phyloP scores from a whole-genome alignment of 2,888 invertebrate species.

The Temnothorax rugatulus region DNA sequence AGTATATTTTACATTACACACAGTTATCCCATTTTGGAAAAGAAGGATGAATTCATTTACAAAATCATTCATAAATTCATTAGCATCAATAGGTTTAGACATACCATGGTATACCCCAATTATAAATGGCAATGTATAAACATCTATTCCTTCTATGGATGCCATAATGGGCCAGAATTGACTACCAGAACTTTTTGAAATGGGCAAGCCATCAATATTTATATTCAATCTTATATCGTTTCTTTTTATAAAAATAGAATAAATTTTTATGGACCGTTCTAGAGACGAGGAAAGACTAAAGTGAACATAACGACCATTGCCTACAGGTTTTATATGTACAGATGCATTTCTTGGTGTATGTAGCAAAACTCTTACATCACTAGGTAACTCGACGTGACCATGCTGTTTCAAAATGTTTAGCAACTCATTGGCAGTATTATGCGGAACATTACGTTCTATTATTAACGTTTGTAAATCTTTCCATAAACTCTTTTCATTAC shows the following conservation, averaged over 20 bases:
- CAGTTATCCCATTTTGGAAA: too few relatives aligned
- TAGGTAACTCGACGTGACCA: constrained; percentile 12
- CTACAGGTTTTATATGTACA: background rate
- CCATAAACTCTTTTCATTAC: background rate
- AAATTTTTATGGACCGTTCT: background rate
- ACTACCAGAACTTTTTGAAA: background rate
- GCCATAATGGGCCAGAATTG: constrained; percentile 11
- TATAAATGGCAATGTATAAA: too few relatives aligned
- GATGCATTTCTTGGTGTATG: background rate
- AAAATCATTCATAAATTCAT: too few relatives aligned
- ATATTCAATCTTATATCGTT: background rate
- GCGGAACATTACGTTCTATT: constrained; percentile 6
- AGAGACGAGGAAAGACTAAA: background rate
- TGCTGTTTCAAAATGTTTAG: constrained; percentile 1
- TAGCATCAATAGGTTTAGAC: too few relatives aligned
- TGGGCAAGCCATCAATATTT: background rate
- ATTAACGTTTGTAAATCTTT: constrained; percentile 19
- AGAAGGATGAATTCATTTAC: too few relatives aligned
- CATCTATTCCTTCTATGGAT: background rate
- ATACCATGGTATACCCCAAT: too few relatives aligned
- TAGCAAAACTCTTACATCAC: background rate
- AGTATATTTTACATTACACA: too few relatives aligned
- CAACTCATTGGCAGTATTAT: constrained; percentile 16
- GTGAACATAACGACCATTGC: background rate
- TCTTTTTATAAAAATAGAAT: background rate